These are phyloP conservation scores for Trachelipus rathkii DNA, from an alignment of 1,140 invertebrate genomes.

Conservation along the genomic window DNA sequence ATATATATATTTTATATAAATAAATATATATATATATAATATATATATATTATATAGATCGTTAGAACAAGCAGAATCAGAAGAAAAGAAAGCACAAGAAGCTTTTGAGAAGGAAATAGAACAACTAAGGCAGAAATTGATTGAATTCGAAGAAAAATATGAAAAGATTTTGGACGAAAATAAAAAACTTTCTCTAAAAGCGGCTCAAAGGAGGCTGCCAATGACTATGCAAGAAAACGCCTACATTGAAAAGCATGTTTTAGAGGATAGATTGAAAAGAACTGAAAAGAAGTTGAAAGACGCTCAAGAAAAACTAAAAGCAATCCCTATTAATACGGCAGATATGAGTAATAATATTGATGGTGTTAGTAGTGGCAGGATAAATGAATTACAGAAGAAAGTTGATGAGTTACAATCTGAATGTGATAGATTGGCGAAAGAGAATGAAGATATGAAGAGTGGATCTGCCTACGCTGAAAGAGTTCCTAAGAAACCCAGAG, in stretches of 20 bases:
- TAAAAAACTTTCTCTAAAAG: slow-evolving; percentile 56
- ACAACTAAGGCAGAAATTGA: slow-evolving; percentile 27
- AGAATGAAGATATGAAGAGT: slow-evolving; percentile 56
- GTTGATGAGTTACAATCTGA: slow-evolving; percentile 46
- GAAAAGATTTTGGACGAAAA: slow-evolving; percentile 69
- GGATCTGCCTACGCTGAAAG: slow-evolving; percentile 59
- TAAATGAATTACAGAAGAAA: slow-evolving; percentile 44
- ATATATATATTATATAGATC: slow-evolving; percentile 10
- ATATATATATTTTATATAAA: not conserved
- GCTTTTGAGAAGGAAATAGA: slow-evolving; percentile 58
- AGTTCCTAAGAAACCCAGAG: slow-evolving; percentile 64
- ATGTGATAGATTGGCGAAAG: slow-evolving; percentile 47
- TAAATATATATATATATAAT: slow-evolving; percentile 11
- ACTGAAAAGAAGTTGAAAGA: slow-evolving; percentile 54
- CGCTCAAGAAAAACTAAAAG: slow-evolving; percentile 21
- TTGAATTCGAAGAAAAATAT: slow-evolving; percentile 64
- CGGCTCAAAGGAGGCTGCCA: slow-evolving; percentile 39
- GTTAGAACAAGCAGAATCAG: slow-evolving; percentile 55
- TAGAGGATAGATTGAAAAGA: slow-evolving; percentile 36
- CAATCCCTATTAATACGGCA: not conserved
- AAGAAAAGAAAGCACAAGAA: slow-evolving; percentile 48
- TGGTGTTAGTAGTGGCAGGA: slow-evolving; percentile 22
- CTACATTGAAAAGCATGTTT: slow-evolving; percentile 44
- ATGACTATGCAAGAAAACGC: slow-evolving; percentile 37
- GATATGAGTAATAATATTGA: slow-evolving; percentile 4